These are phyloP conservation scores for Nomada fucata DNA, from an alignment of 2,888 invertebrate species.

Conservation along the genomic window DNA sequence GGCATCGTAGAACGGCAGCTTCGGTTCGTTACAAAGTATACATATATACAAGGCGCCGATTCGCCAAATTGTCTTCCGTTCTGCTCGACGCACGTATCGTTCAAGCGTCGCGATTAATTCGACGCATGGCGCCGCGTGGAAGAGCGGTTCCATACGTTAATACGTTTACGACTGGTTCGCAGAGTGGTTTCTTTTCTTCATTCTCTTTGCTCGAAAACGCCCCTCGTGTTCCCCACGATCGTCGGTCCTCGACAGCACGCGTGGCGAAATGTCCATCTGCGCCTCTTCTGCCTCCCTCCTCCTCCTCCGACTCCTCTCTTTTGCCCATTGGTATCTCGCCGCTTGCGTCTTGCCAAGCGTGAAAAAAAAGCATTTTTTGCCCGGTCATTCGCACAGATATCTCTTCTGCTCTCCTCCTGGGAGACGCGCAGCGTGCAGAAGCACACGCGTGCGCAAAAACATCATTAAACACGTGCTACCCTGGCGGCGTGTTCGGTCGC, in stretches of 20 bases:
- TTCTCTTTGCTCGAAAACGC: constrained; percentile 51
- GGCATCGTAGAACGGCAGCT: neutral
- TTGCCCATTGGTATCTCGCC: constrained; percentile 14
- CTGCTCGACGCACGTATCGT: too few species aligned
- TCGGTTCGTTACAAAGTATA: constrained; percentile 28
- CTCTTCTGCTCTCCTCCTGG: constrained; percentile 65
- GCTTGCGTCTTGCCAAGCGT: constrained; percentile 7
- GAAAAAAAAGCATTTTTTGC: constrained; percentile 57
- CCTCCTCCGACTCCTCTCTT: neutral
- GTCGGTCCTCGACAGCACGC: constrained; percentile 48
- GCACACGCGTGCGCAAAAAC: constrained; percentile 71
- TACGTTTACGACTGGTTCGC: constrained; percentile 54
- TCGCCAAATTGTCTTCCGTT: neutral
- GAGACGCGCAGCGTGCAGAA: constrained; percentile 57
- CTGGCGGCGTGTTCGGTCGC: constrained; percentile 60
- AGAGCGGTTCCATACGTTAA: constrained; percentile 43
- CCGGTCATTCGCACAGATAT: constrained; percentile 51
- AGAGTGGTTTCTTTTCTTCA: constrained; percentile 16
- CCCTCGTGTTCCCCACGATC: constrained; percentile 56
- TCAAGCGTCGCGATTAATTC: constrained; percentile 29
- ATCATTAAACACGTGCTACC: constrained; percentile 66
- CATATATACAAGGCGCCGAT: too few species aligned
- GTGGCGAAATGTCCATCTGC: constrained; percentile 65
- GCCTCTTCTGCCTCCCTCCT: constrained; percentile 16
- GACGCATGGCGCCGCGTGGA: neutral